Base-by-base conservation (phyloP, 2,113 vertebrate genomes). In the Larimichthys polyactis region DNA sequence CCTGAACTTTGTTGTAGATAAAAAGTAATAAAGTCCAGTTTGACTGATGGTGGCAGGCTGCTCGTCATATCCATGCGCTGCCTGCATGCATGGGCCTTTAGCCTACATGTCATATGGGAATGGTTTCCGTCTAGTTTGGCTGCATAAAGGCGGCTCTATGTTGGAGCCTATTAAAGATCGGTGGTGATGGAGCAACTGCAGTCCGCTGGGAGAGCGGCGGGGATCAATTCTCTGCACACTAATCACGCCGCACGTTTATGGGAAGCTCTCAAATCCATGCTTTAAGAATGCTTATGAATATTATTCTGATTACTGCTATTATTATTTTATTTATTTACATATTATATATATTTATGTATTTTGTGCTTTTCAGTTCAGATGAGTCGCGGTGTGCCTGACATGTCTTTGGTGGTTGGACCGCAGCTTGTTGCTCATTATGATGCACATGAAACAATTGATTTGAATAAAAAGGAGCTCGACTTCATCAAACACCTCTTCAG, bases 101-200 rank as follows among this genome's bases (percentile, higher is more conserved):
- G 89, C 84, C 83, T 81, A 15, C 80, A 74, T 90, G 92, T 91
- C 92, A 92, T 91, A 82, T 90, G 92, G 90, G 90, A 93, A 91
- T 92, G 89, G 90, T 91, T 93, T 88, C 83, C 81, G 73, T 92
- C 83, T 87, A 71, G 87, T 87, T 89, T 84, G 83, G 85, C 90
- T 84, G 89, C 82, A 91, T 91, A 93, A 90, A 92, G 91, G 90
- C 89, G 88, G 83, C 91, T 91, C 88, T 91, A 87, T 93, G 88
- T 70, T 89, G 90, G 87, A 90, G 91, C 83, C 90, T 64, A 88
- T 92, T 91, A 92, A 89, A 90, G 84, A 82, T 72, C 87, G 65
- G 84, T 85, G 92, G 57, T 90, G 91, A 93, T 89, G 91, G 91
- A 92, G 91, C 78, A 63, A 87, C 88, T 89, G 90, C 89, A 90